Evolutionary conservation across 2,113 vertebrate genomes (phyloP), one percentile per base, ranked within the genome.

Genomic region (Tragulus kanchil): DNA sequence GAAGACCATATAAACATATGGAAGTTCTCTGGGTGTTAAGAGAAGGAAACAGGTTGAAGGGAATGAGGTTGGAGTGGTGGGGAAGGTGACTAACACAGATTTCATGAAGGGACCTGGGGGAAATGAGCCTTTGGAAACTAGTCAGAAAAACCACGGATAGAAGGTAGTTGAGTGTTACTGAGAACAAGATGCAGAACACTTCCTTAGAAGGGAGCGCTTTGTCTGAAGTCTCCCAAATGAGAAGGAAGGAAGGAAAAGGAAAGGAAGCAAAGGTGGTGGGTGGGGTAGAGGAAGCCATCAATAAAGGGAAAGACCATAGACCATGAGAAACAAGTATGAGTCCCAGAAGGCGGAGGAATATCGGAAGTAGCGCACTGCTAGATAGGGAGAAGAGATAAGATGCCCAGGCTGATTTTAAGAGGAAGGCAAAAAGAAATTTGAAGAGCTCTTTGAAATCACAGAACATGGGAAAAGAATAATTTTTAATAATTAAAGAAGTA

Each of bases 11-110:
- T 31, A 83, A 71, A 11, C 17, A 3, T 31, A 56, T 2, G 10
- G 23, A 93, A 83, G 31, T 77, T 90, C 88, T 28, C n/a, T 59
- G 54, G 5, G 16, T 45, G 15, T 10, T 10, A 28, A 85, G 45
- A 88, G 50, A 77, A 90, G 9, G 31, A 85, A 50, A 31, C 4
- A 26, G 5, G 5, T 21, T 79, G 65, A 81, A 79, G 54, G 56
- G 1, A 13, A n/a, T 42, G 8, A 4, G 8, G 14, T 0, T 6
- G 1, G 45, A 23, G 31, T 15, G 25, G 8, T 16, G 19, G n/a
- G 26, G 28, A 77, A 69, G 5, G 62, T 50, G 61, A 26, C 67
- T 10, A 48, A 26, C 62, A 61, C 9, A 26, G 17, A 78, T 42
- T 81, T 88, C 78, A 64, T 10, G 8, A 86, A 56, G n/a, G 23